phyloP scores from a whole-genome alignment of 1,140 invertebrate genomes.

The Bombus vancouverensis region DNA sequence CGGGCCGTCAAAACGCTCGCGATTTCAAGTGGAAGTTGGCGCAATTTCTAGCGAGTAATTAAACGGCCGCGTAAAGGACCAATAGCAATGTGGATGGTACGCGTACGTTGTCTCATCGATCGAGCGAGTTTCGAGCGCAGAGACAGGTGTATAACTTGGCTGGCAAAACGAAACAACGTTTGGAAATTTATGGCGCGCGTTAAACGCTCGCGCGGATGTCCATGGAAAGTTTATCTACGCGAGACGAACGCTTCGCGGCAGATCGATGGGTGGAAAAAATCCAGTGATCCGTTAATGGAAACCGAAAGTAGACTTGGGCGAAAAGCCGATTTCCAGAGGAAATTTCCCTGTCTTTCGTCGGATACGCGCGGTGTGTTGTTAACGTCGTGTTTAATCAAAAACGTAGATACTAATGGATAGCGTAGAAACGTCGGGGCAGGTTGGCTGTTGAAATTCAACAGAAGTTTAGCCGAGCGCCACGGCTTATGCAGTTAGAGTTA shows the following conservation, averaged over 20 bases:
- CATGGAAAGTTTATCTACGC: background rate
- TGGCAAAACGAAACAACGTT: background rate
- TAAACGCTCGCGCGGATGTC: background rate
- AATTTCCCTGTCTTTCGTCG: background rate
- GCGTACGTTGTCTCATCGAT: conserved; percentile 37
- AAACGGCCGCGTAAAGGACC: conserved; percentile 29
- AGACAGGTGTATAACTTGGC: background rate
- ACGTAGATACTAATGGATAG: background rate
- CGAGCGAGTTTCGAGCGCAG: background rate
- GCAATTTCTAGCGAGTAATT: conserved; percentile 34
- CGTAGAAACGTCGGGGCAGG: background rate
- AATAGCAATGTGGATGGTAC: conserved; percentile 28
- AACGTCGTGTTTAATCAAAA: conserved; percentile 1
- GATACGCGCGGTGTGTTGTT: background rate
- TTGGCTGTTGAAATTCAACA: conserved; percentile 23
- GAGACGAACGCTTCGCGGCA: background rate
- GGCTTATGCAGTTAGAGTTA: conserved; percentile 24
- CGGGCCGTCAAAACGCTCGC: background rate
- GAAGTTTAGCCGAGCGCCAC: background rate
- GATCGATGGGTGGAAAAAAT: background rate
- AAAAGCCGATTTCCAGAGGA: background rate
- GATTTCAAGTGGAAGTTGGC: conserved; percentile 11
- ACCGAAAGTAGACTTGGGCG: background rate
- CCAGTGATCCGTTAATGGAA: conserved; percentile 7
- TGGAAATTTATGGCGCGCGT: background rate